Base-by-base conservation (phyloP, 2,888 invertebrate species). In the Pachydiplax longipennis region DNA sequence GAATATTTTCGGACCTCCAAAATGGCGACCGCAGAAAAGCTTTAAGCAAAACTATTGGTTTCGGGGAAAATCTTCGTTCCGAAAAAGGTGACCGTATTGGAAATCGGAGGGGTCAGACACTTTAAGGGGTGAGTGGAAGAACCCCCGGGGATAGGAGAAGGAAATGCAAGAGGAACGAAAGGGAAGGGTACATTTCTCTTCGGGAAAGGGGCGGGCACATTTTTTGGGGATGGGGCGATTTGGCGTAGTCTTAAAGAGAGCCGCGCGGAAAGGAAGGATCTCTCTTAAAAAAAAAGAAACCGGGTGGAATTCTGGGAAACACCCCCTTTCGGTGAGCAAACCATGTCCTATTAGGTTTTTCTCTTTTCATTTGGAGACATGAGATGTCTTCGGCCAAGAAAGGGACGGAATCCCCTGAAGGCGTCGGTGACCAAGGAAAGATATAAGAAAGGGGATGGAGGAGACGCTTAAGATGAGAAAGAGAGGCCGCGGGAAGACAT, bases 321-420 rank as follows among this genome's bases (percentile, higher is more conserved):
- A 58, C 83, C 83, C 53, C 22, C 58, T 37, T 83, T 83, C 58
- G 58, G 83, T 37, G 58, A 83, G 18, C 83, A 35, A 31, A 58
- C 31, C 83, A 82, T 53, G 82, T 48, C 82, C 31, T 53, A 82
- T 48, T 48, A 82, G 53, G 31, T 82, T 83, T 35, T 83, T 31
- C 53, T 82, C 48, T 82, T 83, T 58, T 83, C 35, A 31, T 83
- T 83, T 61, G 53, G 83, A 58, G 83, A 83, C 58, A 83, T 58
- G 58, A 83, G 83, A 22, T 58, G 83, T 82, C 48, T 44, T 53
- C 82, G 13, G n/a, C n/a, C 31, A 25, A 31, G 13, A 8, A 40
- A 40, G 81, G 40, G 37, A 40, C 2, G 80, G 81, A 22, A 37
- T 22, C 5, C 22, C 35, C 13, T 12, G 18, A 25, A 25, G 48